Percentiles rank a stretch among this genome's conserved stretches.
Evolutionary conservation across 2,888 invertebrate species (phyloP).

Genomic region (Trachelus troglodyta): DNA sequence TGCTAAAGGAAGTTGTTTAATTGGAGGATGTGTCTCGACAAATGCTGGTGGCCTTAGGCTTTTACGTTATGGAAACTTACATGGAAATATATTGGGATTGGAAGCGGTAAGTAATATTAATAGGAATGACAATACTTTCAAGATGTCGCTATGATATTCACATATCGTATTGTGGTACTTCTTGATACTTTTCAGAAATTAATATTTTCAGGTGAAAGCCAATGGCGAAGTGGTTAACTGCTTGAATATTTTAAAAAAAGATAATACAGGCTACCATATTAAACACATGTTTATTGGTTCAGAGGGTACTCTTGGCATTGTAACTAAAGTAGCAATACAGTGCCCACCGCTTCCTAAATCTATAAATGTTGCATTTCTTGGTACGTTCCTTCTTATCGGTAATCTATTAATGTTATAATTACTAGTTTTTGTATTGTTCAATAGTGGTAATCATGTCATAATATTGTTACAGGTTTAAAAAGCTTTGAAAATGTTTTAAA

Average conservation of each 20-base stretch:
- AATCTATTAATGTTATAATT: background rate
- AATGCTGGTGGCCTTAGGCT: conserved; percentile 96
- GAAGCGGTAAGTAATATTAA: conserved; percentile 79
- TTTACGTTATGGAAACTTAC: conserved; percentile 95
- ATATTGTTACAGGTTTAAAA: conserved; percentile 72
- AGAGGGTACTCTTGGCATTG: conserved; percentile 94
- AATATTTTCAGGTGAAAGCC: conserved; percentile 76
- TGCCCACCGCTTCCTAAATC: conserved; percentile 88
- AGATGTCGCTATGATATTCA: background rate
- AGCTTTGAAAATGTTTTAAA: conserved; percentile 83
- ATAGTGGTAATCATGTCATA: background rate
- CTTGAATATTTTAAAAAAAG: conserved; percentile 89
- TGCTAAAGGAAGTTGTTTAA: conserved; percentile 94
- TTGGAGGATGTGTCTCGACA: conserved; percentile 96
- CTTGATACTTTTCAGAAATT: background rate
- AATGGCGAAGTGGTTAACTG: conserved; percentile 88
- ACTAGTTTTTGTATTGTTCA: background rate
- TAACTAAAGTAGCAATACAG: conserved; percentile 91
- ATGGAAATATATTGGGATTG: conserved; percentile 89
- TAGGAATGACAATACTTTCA: background rate
- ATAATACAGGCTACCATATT: conserved; percentile 97
- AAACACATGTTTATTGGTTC: conserved; percentile 98
- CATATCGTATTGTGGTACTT: background rate
- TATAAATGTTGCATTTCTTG: conserved; percentile 89
- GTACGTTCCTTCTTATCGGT: conserved; percentile 66